These are phyloP conservation scores for Sipha maydis DNA, from an alignment of 2,888 invertebrate genomes.

Conservation along the genomic window DNA sequence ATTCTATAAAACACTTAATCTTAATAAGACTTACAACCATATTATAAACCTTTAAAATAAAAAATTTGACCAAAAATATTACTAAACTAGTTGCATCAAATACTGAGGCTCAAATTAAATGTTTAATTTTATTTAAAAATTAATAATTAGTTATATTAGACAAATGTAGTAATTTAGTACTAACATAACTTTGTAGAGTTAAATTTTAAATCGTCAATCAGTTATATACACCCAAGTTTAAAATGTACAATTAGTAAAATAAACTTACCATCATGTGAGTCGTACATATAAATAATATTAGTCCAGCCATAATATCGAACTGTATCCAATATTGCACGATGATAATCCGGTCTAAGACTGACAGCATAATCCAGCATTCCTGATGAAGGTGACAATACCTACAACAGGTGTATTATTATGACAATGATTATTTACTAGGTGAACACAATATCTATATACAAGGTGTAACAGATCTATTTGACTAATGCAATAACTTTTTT, in stretches of 20 bases:
- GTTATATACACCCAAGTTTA: neutral
- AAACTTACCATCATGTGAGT: slow-evolving; percentile 87
- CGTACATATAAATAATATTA: slow-evolving; percentile 88
- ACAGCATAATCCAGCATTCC: slow-evolving; percentile 91
- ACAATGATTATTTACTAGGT: neutral
- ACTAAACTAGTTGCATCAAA: too few relatives aligned
- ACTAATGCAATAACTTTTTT: too few relatives aligned
- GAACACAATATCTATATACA: too few relatives aligned
- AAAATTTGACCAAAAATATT: too few relatives aligned
- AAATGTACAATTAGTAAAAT: neutral
- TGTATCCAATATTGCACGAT: slow-evolving; percentile 93
- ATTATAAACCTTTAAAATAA: too few relatives aligned
- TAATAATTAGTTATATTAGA: too few relatives aligned
- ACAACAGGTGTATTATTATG: slow-evolving; percentile 61
- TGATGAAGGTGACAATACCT: slow-evolving; percentile 87
- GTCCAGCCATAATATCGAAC: slow-evolving; percentile 92
- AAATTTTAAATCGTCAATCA: neutral
- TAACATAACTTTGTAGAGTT: neutral
- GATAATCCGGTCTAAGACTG: slow-evolving; percentile 95
- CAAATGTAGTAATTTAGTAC: neutral
- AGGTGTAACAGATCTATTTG: too few relatives aligned
- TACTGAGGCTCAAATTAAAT: too few relatives aligned
- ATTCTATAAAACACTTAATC: too few relatives aligned
- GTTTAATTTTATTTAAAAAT: too few relatives aligned
- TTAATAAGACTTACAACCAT: too few relatives aligned